Percentiles rank a stretch among this genome's conserved stretches.
Evolutionary conservation across 2,797 vertebrate genomes (phyloP).

Genomic region (Cryptoprocta ferox): DNA sequence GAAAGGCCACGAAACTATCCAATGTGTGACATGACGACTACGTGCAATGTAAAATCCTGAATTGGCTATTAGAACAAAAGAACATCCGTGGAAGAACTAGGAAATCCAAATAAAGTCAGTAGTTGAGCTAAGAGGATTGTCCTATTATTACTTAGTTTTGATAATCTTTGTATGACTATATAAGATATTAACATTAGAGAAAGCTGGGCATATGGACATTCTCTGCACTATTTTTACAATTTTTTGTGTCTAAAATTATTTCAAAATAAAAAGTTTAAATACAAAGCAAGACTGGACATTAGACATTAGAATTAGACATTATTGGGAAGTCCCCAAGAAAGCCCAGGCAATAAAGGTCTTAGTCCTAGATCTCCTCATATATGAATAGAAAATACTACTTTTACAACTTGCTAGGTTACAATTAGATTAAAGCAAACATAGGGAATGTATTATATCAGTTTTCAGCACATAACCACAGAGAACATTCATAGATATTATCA

Average conservation of each 20-base stretch:
- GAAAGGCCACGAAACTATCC: background rate
- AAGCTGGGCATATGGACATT: background rate
- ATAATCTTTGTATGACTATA: background rate
- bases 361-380: background rate
- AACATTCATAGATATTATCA: constrained; percentile 28
- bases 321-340: background rate
- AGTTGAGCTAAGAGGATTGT: background rate
- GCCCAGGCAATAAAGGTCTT: background rate
- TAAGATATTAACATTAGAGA: background rate
- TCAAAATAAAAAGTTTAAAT: constrained; percentile 43
- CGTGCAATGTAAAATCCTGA: background rate
- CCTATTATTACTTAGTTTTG: background rate
- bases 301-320: background rate
- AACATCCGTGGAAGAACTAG: background rate
- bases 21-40: background rate
- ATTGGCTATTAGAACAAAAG: background rate
- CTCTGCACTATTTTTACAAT: background rate
- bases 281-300: background rate
- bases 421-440: constrained; percentile 33
- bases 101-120: background rate
- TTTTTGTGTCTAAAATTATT: constrained; percentile 46
- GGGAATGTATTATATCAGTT: background rate
- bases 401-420: background rate
- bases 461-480: constrained; percentile 5
- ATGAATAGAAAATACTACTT: constrained; percentile 41